Percentiles rank a stretch among this genome's conserved stretches.
Conservation (phyloP, 2,888 invertebrate species). For the Xylophagus ater region DNA sequence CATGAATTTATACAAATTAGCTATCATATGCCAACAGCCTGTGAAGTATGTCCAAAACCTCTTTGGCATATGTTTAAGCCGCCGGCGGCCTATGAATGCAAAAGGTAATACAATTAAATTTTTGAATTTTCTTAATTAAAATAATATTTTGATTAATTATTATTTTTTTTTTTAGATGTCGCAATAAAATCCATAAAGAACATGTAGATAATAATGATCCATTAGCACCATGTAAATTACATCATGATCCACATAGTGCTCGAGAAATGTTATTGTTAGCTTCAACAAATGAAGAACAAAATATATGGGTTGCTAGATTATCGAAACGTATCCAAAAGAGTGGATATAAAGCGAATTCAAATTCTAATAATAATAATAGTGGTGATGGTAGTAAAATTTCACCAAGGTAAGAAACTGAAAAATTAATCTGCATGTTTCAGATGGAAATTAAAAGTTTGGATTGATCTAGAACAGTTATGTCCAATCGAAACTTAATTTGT, state of each 20-base stretch:
- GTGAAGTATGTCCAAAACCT: conserved; percentile 94
- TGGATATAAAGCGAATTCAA: conserved; percentile 78
- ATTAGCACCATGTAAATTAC: conserved; percentile 91
- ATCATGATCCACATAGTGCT: conserved; percentile 86
- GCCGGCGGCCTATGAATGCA: conserved; percentile 93
- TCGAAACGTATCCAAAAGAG: conserved; percentile 87
- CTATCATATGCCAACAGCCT: conserved; percentile 96
- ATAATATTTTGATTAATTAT: conserved; percentile 4
- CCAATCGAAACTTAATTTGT: too few species aligned
- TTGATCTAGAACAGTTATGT: too few species aligned
- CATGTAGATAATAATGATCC: conserved; percentile 75
- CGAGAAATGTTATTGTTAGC: conserved; percentile 89
- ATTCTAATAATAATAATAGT: conserved; percentile 38
- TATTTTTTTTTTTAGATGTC: conserved; percentile 57
- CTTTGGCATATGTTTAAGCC: conserved; percentile 97
- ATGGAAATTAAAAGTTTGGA: too few species aligned
- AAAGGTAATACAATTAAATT: conserved; percentile 44
- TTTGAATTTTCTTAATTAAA: conserved; percentile 9
- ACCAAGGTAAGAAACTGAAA: conserved; percentile 67
- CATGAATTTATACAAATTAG: conserved; percentile 94
- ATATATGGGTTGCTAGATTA: conserved; percentile 83
- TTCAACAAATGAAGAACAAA: conserved; percentile 73
- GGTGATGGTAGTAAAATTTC: conserved; percentile 59
- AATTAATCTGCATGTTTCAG: too few species aligned
- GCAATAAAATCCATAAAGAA: conserved; percentile 95